Evolutionary conservation across 2,797 vertebrate genomes (phyloP), one percentile per base, ranked within the genome.

Genomic region (Sphenopsis melanotis): DNA sequence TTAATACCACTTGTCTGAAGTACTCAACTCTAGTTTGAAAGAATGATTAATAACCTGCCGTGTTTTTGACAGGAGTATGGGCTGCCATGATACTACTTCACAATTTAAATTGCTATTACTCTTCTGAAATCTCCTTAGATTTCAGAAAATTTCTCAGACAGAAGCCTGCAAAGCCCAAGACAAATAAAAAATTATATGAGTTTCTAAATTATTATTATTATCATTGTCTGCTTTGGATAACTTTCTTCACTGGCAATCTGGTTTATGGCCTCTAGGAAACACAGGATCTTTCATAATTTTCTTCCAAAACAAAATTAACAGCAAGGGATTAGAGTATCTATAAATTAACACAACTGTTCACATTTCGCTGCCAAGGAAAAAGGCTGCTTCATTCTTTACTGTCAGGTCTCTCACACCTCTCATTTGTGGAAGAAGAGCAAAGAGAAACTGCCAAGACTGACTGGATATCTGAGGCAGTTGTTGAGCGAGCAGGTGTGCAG

Each of bases 401-500:
- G 46, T 55, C 64, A 81, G 61, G 53, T 60, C 21, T 74, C 57
- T 83, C 61, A 74, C 47, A 56, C 20, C 36, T 75, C 64, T 83
- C 30, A 23, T 57, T 36, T 13, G 5, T 26, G 42, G 57, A 87
- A 89, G 39, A 74, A 56, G 6, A 83, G 34, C 39, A 68, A 68
- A 85, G 46, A 57, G 68, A 77, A 89, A 46, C 46, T 85, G 32
- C 50, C 12, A 78, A 70, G 71, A 50, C 22, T 63, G 60, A 26
- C 21, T 71, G 65, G 86, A 53, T 71, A 17, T 91, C 53, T 32
- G 22, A 70, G 72, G 53, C 1, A 5, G 30, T 10, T 83, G 53
- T 56, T 0, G 0, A 60, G 66, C 7, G 32, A 57, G 14, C 34
- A 69, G 59, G 16, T 44, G 16, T 56, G n/a, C 2, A 0, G 23